Base-by-base conservation (phyloP, 2,797 vertebrate species). In the Acanthiza pusilla region DNA sequence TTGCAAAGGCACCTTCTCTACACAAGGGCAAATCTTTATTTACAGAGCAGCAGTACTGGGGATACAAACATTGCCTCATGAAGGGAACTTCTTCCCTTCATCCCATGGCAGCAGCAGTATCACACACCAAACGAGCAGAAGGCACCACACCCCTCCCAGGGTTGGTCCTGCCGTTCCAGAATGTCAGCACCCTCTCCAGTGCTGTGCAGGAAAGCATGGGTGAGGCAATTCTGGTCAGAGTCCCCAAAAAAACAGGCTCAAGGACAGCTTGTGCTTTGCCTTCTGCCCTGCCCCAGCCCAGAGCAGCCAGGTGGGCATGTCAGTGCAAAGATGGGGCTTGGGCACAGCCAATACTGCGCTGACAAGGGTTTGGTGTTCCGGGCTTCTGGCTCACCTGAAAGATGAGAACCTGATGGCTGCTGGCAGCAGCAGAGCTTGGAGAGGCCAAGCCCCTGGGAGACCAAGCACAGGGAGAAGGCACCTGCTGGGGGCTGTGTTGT, bases 1-100 rank as follows among this genome's bases (percentile, higher is more conserved):
- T 38, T 51, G 11, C 9, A 80, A 32, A 85, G 32, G 26, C 38
- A 38, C 23, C 8, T 79, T 43, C 36, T 47, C 5, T 70, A 67
- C 29, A 87, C 77, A 81, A 89, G 27, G 51, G 50, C 32, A 89
- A 88, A 72, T 62, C 68, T 96, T 97, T 97, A 97, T 96, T 97
- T 96, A 96, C 92, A 96, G 81, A 97, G 96, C 96, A 96, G 96
- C 93, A 94, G 50, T 79, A 89, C 45, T 88, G 38, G 42, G 67
- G 43, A 48, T 40, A 73, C 27, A 77, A 73, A 92, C 21, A 29
- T 10, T 2, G 4, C 34, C 47, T 47, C 42, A n/a, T 30, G 55
- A 68, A 60, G 25, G 29, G 55, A 88, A 60, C 25, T 27, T 62
- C 27, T 10, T 32, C 66, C 71, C 34, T 67, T 68, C 23, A 43